Percentiles rank a stretch among this genome's conserved stretches.
These are phyloP conservation scores for Poeciliopsis retropinna DNA, from an alignment of 2,113 vertebrate species.

Conservation along the genomic window DNA sequence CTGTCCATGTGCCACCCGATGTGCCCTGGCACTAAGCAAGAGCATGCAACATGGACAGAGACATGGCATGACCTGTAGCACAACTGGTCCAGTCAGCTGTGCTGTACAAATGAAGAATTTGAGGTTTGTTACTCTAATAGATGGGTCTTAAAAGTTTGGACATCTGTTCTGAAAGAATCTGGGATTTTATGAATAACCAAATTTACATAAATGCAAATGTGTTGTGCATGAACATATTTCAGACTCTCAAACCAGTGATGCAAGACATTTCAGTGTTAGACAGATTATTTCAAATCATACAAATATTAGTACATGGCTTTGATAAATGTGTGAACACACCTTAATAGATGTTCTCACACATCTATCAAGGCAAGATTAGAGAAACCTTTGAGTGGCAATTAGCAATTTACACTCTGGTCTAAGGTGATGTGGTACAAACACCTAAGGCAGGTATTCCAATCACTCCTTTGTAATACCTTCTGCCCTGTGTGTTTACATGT, in stretches of 20 bases:
- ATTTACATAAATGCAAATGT: background rate
- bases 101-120: constrained; percentile 60
- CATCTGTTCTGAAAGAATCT: constrained; percentile 49
- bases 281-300: background rate
- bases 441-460: constrained; percentile 47
- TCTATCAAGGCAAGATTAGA: constrained; percentile 14
- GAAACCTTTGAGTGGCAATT: constrained; percentile 58
- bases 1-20: constrained; percentile 42
- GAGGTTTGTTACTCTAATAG: constrained; percentile 57
- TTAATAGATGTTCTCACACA: background rate
- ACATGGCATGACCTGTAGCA: constrained; percentile 21
- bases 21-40: constrained; percentile 49
- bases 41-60: constrained; percentile 54
- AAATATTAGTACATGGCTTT: constrained; percentile 12
- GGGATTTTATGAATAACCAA: background rate
- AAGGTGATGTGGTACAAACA: constrained; percentile 54
- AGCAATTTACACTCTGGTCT: constrained; percentile 67
- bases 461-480: constrained; percentile 19
- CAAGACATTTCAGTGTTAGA: background rate
- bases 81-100: constrained; percentile 49
- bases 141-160: constrained; percentile 64
- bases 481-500: constrained; percentile 28
- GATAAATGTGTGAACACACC: constrained; percentile 16
- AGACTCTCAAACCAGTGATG: background rate
- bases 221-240: background rate